A percentile compares a stretch with the other conserved stretches of the same genome.
Evolutionary conservation across 2,888 invertebrate species (phyloP).

Genomic region (Malachius bipustulatus): DNA sequence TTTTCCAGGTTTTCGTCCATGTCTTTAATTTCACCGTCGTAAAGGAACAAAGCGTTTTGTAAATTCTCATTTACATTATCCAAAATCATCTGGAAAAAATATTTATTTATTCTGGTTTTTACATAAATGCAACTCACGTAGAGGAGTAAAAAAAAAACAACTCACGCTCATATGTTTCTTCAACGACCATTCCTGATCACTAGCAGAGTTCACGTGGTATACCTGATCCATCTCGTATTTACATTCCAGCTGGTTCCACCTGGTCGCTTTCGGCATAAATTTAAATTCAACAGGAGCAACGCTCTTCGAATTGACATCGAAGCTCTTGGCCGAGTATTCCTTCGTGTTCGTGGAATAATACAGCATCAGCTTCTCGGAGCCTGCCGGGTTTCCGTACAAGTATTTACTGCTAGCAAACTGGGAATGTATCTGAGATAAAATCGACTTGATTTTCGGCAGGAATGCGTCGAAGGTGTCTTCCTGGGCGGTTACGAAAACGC

Average conservation of each 20-base stretch:
- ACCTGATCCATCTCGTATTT: slow-evolving; percentile 64
- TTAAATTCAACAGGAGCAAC: slow-evolving; percentile 67
- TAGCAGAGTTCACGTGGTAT: slow-evolving; percentile 55
- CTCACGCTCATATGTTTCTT: slow-evolving; percentile 57
- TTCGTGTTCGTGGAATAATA: slow-evolving; percentile 44
- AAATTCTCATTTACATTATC: slow-evolving; percentile 47
- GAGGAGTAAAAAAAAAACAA: no score
- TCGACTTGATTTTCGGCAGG: slow-evolving; percentile 45
- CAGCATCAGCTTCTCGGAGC: slow-evolving; percentile 53
- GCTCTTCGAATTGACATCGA: slow-evolving; percentile 44
- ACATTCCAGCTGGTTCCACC: slow-evolving; percentile 68
- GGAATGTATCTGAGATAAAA: slow-evolving; percentile 46
- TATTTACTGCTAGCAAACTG: slow-evolving; percentile 43
- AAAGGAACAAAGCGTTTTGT: slow-evolving; percentile 54
- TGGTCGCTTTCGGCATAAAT: slow-evolving; percentile 53
- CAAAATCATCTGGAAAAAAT: slow-evolving; percentile 45
- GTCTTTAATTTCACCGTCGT: slow-evolving; percentile 60
- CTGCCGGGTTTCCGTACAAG: slow-evolving; percentile 47
- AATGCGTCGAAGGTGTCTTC: slow-evolving; percentile 50
- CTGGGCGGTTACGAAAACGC: slow-evolving; percentile 62
- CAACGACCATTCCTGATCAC: slow-evolving; percentile 50
- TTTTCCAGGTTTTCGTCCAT: slow-evolving; percentile 51
- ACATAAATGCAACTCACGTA: no score
- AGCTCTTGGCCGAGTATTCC: slow-evolving; percentile 50
- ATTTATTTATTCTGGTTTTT: no score